Evolutionary conservation across 2,888 invertebrate species (phyloP).

Genomic region (Agonopterix subpropinquella): DNA sequence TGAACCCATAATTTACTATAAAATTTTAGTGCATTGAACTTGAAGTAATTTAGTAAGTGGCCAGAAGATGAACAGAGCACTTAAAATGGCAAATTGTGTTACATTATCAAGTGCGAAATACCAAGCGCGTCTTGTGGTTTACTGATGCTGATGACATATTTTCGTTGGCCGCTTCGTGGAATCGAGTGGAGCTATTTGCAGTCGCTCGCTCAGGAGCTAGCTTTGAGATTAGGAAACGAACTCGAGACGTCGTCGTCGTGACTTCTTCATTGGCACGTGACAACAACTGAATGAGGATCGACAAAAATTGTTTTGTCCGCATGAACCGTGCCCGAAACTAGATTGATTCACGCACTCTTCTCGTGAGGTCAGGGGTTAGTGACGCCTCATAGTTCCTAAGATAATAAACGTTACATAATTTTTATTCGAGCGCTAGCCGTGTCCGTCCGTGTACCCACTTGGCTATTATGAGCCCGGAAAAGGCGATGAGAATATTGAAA

Average conservation of each 20-base stretch:
- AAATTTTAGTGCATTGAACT: conserved; percentile 67
- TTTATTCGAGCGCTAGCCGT: conserved; percentile 9
- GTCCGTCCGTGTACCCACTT: conserved; percentile 8
- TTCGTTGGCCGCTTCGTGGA: conserved; percentile 14
- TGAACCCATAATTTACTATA: conserved; percentile 69
- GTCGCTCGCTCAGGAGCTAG: conserved; percentile 2
- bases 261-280: conserved; percentile 20
- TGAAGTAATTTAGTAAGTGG: conserved; percentile 56
- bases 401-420: conserved; percentile 15
- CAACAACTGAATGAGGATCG: conserved; percentile 11
- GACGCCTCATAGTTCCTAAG: conserved; percentile 7
- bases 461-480: conserved; percentile 14
- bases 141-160: conserved; percentile 48
- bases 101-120: conserved; percentile 46
- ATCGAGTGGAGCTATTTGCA: conserved; percentile 3
- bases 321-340: conserved; percentile 11
- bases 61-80: conserved; percentile 47
- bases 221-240: conserved; percentile 7
- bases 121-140: conserved; percentile 42
- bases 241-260: conserved; percentile 17
- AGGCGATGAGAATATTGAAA: conserved; percentile 42
- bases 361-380: conserved; percentile 19
- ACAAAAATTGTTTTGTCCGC: conserved; percentile 14
- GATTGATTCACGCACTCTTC: conserved; percentile 15
- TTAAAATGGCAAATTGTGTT: conserved; percentile 47